phyloP scores from a whole-genome alignment of 2,113 vertebrate genomes.

The Ardeotis arabs region DNA sequence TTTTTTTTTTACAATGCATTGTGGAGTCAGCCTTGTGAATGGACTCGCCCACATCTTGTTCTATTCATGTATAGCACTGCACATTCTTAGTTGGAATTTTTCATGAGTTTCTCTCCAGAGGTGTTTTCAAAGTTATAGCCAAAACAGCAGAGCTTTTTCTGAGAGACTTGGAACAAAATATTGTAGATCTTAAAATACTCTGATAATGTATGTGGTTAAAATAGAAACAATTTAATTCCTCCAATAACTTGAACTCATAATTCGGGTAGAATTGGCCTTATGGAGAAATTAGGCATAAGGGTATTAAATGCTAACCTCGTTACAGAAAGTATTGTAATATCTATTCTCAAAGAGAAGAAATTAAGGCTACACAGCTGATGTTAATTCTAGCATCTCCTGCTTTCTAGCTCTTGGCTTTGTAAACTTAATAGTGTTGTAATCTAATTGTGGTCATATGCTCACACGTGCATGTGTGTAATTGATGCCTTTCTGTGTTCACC shows the following conservation, averaged over 20 bases:
- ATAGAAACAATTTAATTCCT: neutral
- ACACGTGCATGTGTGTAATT: neutral
- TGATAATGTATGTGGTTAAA: neutral
- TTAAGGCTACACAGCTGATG: neutral
- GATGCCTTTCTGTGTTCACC: neutral
- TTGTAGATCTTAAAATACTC: neutral
- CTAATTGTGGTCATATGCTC: neutral
- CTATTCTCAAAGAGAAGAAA: neutral
- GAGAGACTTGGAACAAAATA: neutral
- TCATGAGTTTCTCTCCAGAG: neutral
- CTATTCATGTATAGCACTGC: neutral
- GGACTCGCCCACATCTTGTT: neutral
- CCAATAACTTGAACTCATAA: neutral
- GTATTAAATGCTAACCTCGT: neutral
- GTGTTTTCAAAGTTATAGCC: neutral
- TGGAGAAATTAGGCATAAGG: neutral
- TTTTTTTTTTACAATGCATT: neutral
- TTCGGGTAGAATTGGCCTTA: neutral
- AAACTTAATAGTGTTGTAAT: neutral
- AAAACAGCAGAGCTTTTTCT: neutral
- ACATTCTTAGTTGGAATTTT: neutral
- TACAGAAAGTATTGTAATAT: neutral
- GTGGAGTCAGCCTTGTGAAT: neutral
- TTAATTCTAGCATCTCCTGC: neutral
- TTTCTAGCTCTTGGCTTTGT: neutral